Evolutionary conservation across 2,113 vertebrate genomes (phyloP), one percentile per base, ranked within the genome.

Genomic region (Coracopsis vasa): DNA sequence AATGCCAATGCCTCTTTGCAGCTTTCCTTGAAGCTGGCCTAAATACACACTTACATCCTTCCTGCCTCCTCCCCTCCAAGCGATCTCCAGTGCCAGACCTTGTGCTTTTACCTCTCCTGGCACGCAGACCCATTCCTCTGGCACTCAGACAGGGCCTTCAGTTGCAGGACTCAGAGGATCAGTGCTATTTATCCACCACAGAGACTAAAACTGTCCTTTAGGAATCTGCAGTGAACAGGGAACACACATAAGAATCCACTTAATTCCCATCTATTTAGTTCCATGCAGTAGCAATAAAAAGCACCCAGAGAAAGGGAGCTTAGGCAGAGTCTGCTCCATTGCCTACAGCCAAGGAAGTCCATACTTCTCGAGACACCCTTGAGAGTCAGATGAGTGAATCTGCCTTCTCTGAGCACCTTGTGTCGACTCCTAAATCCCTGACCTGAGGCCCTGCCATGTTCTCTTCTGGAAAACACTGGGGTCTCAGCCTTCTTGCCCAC

Each of bases 21-120:
- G 84, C 84, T 87, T 67, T 90, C 84, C 91, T 86, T 75, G 31
- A 82, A 87, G 71, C 20, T 2, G n/a, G 74, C 62, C 85, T 90
- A 96, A 91, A 82, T 72, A 95, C 66, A 90, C 74, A 92, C 33
- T 86, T 24, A 87, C 37, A 90, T 94, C 92, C 90, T 92, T 96
- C 90, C 92, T 95, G 94, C 67, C 71, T 79, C 70, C 74, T 75
- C 58, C 53, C 17, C 42, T 90, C 54, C 56, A 48, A 72, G 58
- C 0, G 0, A 87, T 71, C 58, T 80, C 86, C 60, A 62, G 67
- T 41, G 75, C 82, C 91, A 94, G 83, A 73, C 58, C 41, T 86
- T 80, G 75, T 93, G 79, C 67, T 95, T 92, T 88, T 41, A 88
- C 92, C 74, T 80, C 80, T 83, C 41, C 92, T 90, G 83, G 94